Base-by-base conservation (phyloP, 1,140 invertebrate genomes). In the Arctopsyche grandis region DNA sequence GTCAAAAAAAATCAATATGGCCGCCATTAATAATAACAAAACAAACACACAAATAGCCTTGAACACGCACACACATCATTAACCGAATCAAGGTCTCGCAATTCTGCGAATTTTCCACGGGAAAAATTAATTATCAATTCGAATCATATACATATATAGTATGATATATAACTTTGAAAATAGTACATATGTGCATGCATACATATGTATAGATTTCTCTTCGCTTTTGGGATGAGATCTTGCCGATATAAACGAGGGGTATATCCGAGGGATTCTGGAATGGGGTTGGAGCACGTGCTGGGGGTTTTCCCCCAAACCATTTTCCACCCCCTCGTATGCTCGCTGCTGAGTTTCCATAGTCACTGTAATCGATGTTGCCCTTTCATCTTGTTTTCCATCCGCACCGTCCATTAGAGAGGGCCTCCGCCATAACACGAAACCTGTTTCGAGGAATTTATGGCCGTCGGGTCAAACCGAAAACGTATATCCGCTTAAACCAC, bases 311-410 rank as follows among this genome's bases (percentile, higher is more conserved):
- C 1, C 29, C 29, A n/a, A n/a, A n/a, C 29, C 7, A 38, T 38
- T 38, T 38, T 38, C 29, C n/a, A n/a, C n/a, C n/a, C 29, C 29
- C 29, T 7, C 7, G 29, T 38, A 38, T 71, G 5, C n/a, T 14
- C n/a, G n/a, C 22, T n/a, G 22, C 58, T 58, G 46, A 75, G 79
- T 80, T 80, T 77, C 79, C 79, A 80, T 80, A 80, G 79, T 80
- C 79, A 80, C 79, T 80, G 75, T 77, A 80, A 80, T 80, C 79
- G 79, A 80, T 80, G 79, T 80, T 80, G 79, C 75, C 79, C 79
- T 80, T 80, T 80, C 79, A 77, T 80, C 79, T 77, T 77, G 75
- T 80, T 77, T 80, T 77, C 79, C 79, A 75, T 73, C 79, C 69
- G 79, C 75, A 38, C 60, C 79, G 77, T 80, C 75, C 75, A 80